Percentiles rank a stretch among this genome's conserved stretches.
Evolutionary conservation across 2,797 vertebrate genomes (phyloP).

Genomic region (Aphelocoma californica): DNA sequence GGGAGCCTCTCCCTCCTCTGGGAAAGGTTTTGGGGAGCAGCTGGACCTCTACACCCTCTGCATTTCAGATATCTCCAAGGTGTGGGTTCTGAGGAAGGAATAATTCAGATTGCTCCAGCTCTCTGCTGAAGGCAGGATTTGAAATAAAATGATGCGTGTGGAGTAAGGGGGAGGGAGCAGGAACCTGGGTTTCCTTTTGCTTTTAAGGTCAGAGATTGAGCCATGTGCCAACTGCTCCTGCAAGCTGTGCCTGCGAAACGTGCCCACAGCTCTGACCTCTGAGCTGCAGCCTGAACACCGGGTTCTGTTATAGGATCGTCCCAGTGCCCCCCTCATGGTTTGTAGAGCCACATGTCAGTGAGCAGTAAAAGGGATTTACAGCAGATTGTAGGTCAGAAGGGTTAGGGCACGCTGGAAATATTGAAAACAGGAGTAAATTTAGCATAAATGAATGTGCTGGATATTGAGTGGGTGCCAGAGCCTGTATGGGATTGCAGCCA

Average conservation of each 20-base stretch:
- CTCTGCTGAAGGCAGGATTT: background rate
- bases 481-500: constrained; percentile 55
- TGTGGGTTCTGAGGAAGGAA: background rate
- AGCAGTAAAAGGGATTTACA: constrained; percentile 62
- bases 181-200: background rate
- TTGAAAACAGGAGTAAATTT: constrained; percentile 56
- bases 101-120: background rate
- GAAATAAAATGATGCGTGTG: accelerated
- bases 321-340: background rate
- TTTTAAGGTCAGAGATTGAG: constrained; percentile 22
- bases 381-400: constrained; percentile 39
- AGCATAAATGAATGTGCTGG: constrained; percentile 46
- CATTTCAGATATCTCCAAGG: background rate
- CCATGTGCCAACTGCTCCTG: background rate
- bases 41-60: background rate
- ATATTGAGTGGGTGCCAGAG: constrained; percentile 30
- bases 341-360: background rate
- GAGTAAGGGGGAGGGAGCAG: background rate
- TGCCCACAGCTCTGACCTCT: background rate
- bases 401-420: constrained; percentile 31
- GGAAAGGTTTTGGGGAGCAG: background rate
- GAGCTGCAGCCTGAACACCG: background rate
- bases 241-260: background rate
- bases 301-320: background rate
- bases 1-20: background rate